Evolutionary conservation across 2,888 invertebrate genomes (phyloP), one percentile per base, ranked within the genome.

Genomic region (Andricus curvator): DNA sequence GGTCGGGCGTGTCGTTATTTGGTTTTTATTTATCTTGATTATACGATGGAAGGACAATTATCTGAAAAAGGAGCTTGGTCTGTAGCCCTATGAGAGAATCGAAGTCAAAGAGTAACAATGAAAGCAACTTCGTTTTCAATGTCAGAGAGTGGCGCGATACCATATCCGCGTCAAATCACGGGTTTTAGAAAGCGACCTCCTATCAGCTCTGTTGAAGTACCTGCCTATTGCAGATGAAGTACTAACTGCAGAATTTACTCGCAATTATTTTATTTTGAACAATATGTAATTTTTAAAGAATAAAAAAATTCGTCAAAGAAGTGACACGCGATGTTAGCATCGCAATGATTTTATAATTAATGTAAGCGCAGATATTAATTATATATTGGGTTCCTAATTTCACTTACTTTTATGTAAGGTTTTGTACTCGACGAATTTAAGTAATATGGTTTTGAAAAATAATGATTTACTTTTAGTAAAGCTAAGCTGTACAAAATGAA

Each of bases 151-250:
- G 70, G 65, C 79, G 67, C 80, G 9, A 15, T 66, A 60, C 56
- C 25, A 56, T 74, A 25, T 68, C 77, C 29, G 56, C 25, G 33
- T 64, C 51, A 51, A 51, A 51, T 70, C 70, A 20, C 51, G 25
- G 29, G 51, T 15, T 67, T 67, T 82, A 80, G 80, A 82, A 80
- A 82, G 82, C 33, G 66, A 66, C 78, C 67, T 78, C 51, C 37
- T 78, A 60, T 67, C 37, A 67, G 41, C 33, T 33, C 66, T 29
- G 20, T 37, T 66, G 37, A 37, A 33, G 33, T 37, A 66, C 37
- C 22, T 67, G 4, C 67, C 25, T 29, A 17, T 20, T n/a, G 0
- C 3, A 56, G 11, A 56, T n/a, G 2, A 56, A 56, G n/a, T 11
- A 56, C 9, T n/a, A 56, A 56, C n/a, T n/a, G n/a, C 56, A n/a